A percentile compares a stretch with the other conserved stretches of the same genome.
These are phyloP conservation scores for Catharus bicknelli DNA, from an alignment of 2,113 vertebrate genomes.

Conservation along the genomic window DNA sequence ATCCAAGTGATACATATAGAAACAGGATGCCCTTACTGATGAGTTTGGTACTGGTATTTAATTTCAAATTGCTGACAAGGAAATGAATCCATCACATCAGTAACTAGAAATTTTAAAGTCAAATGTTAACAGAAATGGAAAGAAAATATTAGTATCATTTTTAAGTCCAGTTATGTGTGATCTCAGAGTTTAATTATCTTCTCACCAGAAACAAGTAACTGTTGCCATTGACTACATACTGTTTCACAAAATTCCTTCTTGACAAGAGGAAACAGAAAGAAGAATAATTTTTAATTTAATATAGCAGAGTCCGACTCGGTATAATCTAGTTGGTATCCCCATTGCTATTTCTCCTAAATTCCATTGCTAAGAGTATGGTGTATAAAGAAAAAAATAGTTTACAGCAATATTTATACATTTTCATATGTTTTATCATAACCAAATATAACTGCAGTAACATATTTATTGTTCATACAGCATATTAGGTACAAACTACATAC, in stretches of 20 bases:
- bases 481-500: not conserved
- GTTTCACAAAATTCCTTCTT: not conserved
- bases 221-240: not conserved
- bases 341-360: not conserved
- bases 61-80: not conserved
- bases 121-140: not conserved
- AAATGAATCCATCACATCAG: not conserved
- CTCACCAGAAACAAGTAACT: not conserved
- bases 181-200: not conserved
- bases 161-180: not conserved
- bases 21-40: not conserved
- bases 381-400: not conserved
- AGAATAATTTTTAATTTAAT: not conserved
- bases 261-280: not conserved
- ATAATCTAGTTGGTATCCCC: not conserved
- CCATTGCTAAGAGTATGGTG: not conserved
- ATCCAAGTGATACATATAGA: rapidly evolving
- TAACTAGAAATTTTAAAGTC: not conserved
- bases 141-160: not conserved
- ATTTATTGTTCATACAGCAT: not conserved
- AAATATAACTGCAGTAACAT: not conserved
- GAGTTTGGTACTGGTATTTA: not conserved
- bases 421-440: not conserved
- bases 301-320: not conserved
- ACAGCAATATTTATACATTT: not conserved